Base-by-base conservation (phyloP, 2,888 invertebrate species). In the Agonopterix arenella region DNA sequence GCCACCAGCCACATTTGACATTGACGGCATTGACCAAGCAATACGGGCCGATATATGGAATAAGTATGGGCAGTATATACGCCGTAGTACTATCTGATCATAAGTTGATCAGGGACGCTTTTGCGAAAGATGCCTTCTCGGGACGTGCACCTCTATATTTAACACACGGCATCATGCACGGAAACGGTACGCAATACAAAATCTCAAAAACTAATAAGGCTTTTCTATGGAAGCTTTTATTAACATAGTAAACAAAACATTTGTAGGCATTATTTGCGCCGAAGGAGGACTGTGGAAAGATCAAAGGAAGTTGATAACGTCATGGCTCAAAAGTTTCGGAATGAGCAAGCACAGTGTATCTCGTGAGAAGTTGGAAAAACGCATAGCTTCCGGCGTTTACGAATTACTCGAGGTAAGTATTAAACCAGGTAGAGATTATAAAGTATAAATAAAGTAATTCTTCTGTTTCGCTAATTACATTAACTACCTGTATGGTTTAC, bases 121-220 rank as follows among this genome's bases (percentile, higher is more conserved):
- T 97, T 49, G 90, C 93, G 0, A 93, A 92, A 70, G 94, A 95
- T 41, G 90, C 80, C 3, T 93, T 95, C 58, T 89, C 93, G 2
- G 96, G 95, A 10, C 88, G 95, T 55, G 96, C 97, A 0, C 96
- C 96, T 1, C 90, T 97, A 1, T 95, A 92, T 73, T 78, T 97
- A 45, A 96, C 96, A 0, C 96, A 96, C 69, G 96, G 96, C 37
- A 94, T 97, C 53, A 95, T 97, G 94, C 90, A 94, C 53, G 96
- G 97, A 60, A 93, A 94, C 72, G 97, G 97, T 96, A 79, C 92
- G 92, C 58, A 13, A 13, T 2, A 1, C 42, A 42, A 42, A 40
- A 40, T 40, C 11, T 40, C 40, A n/a, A n/a, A 40, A 28, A 40
- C 40, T 10, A 40, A 40, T 40, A n/a, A n/a, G 11, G 10, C n/a